These are phyloP conservation scores for Ochlodes sylvanus DNA, from an alignment of 2,888 invertebrate species.

Conservation along the genomic window DNA sequence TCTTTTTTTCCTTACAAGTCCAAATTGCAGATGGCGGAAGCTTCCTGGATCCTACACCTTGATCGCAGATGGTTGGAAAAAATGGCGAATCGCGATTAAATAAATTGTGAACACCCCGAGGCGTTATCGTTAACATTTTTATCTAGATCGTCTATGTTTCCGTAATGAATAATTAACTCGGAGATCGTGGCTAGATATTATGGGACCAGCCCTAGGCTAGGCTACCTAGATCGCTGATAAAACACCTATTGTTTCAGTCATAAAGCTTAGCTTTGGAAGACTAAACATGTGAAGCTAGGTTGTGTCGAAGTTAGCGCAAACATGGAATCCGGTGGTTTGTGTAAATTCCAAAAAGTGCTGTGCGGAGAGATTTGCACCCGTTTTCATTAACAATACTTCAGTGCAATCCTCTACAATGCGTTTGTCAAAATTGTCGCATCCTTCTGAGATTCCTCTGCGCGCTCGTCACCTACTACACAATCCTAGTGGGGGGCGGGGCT, in stretches of 20 bases:
- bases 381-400: too few species aligned
- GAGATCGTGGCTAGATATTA: conserved; percentile 71
- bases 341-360: neutral
- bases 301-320: too few species aligned
- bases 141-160: conserved; percentile 70
- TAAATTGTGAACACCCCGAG: conserved; percentile 73
- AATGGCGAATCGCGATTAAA: conserved; percentile 66
- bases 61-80: conserved; percentile 66
- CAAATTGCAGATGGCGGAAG: conserved; percentile 59
- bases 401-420: too few species aligned
- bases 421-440: too few species aligned
- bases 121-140: conserved; percentile 63
- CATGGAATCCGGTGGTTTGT: too few species aligned
- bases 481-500: too few species aligned
- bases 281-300: conserved; percentile 42
- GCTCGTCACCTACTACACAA: too few species aligned
- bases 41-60: conserved; percentile 74
- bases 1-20: conserved; percentile 44
- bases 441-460: too few species aligned
- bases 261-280: conserved; percentile 50
- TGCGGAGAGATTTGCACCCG: too few species aligned
- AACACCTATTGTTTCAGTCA: conserved; percentile 23
- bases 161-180: conserved; percentile 43
- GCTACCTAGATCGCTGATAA: conserved; percentile 27
- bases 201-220: conserved; percentile 51